A percentile compares a stretch with the other conserved stretches of the same genome.
These are phyloP conservation scores for Cosmorhoe ocellata DNA, from an alignment of 2,888 invertebrate genomes.

Conservation along the genomic window DNA sequence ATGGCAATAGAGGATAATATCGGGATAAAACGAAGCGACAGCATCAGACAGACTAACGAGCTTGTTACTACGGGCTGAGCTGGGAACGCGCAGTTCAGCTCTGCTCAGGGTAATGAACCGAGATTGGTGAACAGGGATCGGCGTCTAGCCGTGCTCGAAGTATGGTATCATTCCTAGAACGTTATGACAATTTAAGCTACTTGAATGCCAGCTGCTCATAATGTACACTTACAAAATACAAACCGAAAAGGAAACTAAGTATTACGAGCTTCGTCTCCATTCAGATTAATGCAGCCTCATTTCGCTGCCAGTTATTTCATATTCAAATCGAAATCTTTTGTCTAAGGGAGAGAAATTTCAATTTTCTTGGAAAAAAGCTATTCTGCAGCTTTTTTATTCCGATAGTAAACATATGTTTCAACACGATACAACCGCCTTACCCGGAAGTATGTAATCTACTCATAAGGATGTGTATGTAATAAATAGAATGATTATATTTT, in stretches of 20 bases:
- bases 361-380: too few species aligned
- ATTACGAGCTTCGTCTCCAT: constrained; percentile 31
- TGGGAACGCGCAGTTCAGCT: constrained; percentile 33
- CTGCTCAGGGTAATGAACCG: constrained; percentile 47
- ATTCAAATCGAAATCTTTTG: too few species aligned
- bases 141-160: constrained; percentile 28
- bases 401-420: too few species aligned
- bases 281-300: constrained; percentile 17
- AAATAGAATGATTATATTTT: too few species aligned
- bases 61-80: constrained; percentile 44
- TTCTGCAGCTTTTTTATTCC: too few species aligned
- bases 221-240: constrained; percentile 29
- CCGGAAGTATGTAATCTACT: too few species aligned
- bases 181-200: too few species aligned
- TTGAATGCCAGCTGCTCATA: constrained; percentile 4
- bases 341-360: too few species aligned
- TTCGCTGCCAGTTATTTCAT: too few species aligned
- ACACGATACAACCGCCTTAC: too few species aligned
- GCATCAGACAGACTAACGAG: constrained; percentile 48
- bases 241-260: constrained; percentile 33
- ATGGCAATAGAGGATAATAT: constrained; percentile 40
- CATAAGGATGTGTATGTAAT: too few species aligned
- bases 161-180: not conserved
- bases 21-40: constrained; percentile 30
- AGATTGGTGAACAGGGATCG: constrained; percentile 33